phyloP scores from a whole-genome alignment of 2,113 vertebrate species.

The Neoarius graeffei region DNA sequence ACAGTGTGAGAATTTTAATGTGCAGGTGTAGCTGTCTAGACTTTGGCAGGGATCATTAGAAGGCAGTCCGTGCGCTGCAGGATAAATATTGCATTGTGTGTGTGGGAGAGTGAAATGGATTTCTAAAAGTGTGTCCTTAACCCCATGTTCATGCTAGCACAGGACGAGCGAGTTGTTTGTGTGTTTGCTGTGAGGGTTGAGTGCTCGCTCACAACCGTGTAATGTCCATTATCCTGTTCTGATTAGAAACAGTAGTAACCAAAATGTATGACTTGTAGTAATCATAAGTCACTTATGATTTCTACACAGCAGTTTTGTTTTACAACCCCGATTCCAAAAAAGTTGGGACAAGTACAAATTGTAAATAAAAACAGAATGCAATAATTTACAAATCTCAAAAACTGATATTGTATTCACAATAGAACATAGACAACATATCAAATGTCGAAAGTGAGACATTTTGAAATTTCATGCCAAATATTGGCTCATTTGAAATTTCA shows the following conservation, averaged over 20 bases:
- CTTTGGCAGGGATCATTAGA: background rate
- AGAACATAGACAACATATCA: too few relatives aligned
- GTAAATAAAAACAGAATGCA: too few relatives aligned
- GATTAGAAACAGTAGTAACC: background rate
- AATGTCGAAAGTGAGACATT: too few relatives aligned
- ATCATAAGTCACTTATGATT: background rate
- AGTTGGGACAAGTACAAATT: too few relatives aligned
- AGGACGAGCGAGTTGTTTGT: background rate
- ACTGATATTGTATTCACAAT: too few relatives aligned
- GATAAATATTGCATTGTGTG: background rate
- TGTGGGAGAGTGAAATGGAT: background rate
- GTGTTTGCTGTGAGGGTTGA: background rate
- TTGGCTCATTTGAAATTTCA: too few relatives aligned
- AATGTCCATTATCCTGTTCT: background rate
- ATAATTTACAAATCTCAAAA: too few relatives aligned
- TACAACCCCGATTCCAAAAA: too few relatives aligned
- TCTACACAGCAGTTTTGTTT: background rate
- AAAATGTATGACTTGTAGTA: background rate
- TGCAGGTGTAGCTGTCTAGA: constrained; percentile 13
- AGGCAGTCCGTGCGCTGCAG: background rate
- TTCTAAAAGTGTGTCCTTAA: background rate
- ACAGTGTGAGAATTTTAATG: background rate
- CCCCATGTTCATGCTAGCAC: background rate
- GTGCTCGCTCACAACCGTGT: background rate
- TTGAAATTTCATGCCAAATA: too few relatives aligned